These are phyloP conservation scores for Empidonax traillii DNA, from an alignment of 2,113 vertebrate species.

Conservation along the genomic window DNA sequence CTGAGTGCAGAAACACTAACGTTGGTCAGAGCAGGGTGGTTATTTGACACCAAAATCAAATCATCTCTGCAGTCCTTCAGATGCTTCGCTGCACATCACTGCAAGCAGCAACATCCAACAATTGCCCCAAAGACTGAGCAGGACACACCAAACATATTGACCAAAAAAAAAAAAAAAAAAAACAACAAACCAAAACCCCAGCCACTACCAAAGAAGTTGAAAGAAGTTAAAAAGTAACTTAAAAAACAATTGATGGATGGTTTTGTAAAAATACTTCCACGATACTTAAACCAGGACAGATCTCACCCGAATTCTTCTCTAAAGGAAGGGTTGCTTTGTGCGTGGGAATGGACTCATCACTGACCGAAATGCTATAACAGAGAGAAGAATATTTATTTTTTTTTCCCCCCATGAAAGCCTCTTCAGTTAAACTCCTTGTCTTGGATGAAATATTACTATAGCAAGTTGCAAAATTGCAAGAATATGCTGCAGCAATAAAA, in stretches of 20 bases:
- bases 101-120: not conserved
- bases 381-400: not conserved
- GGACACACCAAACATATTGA: not conserved
- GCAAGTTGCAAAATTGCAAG: not conserved
- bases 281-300: not conserved
- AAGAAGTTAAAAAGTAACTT: not conserved
- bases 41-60: not conserved
- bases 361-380: not conserved
- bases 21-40: not conserved
- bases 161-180: not conserved
- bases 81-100: accelerated
- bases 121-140: not conserved
- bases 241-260: not conserved
- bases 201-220: not conserved
- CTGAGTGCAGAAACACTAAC: not conserved
- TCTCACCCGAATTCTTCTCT: not conserved
- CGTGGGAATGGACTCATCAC: not conserved
- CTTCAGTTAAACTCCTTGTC: not conserved
- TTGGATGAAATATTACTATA: not conserved
- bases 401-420: not conserved
- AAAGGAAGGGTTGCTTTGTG: not conserved
- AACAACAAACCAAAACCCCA: not conserved
- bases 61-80: not conserved
- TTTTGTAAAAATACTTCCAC: not conserved
- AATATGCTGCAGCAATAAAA: not conserved